Percentiles rank a stretch among this genome's conserved stretches.
Conservation (phyloP, 2,888 invertebrate genomes). For the Ectemnius cavifrons region DNA sequence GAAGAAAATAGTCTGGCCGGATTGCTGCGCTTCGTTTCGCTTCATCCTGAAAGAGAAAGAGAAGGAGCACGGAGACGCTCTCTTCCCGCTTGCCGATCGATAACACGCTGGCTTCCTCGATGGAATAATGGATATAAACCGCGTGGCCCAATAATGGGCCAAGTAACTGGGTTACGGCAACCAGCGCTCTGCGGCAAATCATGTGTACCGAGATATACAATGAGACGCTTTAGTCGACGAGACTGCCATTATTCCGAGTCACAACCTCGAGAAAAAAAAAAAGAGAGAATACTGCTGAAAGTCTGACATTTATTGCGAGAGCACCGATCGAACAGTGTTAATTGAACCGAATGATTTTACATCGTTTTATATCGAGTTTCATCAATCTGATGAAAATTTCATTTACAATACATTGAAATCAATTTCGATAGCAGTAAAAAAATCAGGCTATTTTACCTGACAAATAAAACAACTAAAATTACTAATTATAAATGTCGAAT, state of each 20-base stretch:
- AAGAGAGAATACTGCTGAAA: not conserved
- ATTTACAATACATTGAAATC: too few species aligned
- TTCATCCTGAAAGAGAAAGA: too few species aligned
- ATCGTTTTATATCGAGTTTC: too few species aligned
- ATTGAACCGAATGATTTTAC: too few species aligned
- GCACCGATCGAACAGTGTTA: too few species aligned
- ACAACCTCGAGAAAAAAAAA: not conserved
- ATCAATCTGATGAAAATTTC: too few species aligned
- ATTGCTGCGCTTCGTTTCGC: not conserved
- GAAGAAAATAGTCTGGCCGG: not conserved
- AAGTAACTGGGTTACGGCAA: constrained; percentile 24
- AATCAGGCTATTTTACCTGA: too few species aligned
- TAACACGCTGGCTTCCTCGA: constrained; percentile 6
- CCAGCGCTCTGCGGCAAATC: constrained; percentile 15
- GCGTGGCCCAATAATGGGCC: constrained; percentile 13
- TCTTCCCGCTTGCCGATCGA: constrained; percentile 3
- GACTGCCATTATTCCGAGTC: constrained; percentile 18
- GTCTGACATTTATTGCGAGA: not conserved
- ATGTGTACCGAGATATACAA: constrained; percentile 17
- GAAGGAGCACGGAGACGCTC: not conserved
- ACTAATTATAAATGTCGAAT: too few species aligned
- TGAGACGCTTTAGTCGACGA: constrained; percentile 23
- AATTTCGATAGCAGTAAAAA: too few species aligned
- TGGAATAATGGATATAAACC: constrained; percentile 11
- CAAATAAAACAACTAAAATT: too few species aligned